A percentile compares a stretch with the other conserved stretches of the same genome.
Conservation (phyloP, 1,140 invertebrate species). For the Berghia stephanieae region DNA sequence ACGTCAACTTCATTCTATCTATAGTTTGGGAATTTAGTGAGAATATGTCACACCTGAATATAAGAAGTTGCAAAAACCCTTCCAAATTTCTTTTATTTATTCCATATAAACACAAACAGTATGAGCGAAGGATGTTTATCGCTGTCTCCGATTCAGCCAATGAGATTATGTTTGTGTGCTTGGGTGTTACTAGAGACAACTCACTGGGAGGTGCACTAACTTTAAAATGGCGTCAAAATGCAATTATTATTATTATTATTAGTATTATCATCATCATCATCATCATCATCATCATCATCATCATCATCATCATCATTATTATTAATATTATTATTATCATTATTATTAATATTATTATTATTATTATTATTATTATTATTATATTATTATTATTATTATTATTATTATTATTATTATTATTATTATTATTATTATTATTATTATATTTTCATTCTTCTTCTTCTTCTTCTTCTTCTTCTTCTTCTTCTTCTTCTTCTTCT, state of each 20-base stretch:
- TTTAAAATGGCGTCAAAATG: slow-evolving; percentile 18
- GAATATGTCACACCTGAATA: too few relatives aligned
- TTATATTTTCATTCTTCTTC: neutral
- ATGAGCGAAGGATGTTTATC: too few relatives aligned
- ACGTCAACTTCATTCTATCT: too few relatives aligned
- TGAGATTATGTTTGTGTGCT: too few relatives aligned
- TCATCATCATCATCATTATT: slow-evolving; percentile 13
- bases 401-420: neutral
- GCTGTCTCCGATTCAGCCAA: too few relatives aligned
- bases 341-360: neutral
- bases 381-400: neutral
- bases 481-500: too few relatives aligned
- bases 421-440: neutral
- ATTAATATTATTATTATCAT: neutral
- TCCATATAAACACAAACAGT: neutral
- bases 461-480: neutral
- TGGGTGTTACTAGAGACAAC: too few relatives aligned
- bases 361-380: neutral
- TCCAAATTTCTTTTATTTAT: neutral
- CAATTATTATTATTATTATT: slow-evolving; percentile 18
- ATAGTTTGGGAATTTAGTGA: too few relatives aligned
- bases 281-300: neutral
- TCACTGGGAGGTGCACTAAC: neutral
- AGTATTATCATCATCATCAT: slow-evolving; percentile 1
- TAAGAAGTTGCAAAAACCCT: too few relatives aligned